Percentiles rank a stretch among this genome's conserved stretches.
Conservation (phyloP, 2,888 invertebrate genomes). For the Timema cristinae region DNA sequence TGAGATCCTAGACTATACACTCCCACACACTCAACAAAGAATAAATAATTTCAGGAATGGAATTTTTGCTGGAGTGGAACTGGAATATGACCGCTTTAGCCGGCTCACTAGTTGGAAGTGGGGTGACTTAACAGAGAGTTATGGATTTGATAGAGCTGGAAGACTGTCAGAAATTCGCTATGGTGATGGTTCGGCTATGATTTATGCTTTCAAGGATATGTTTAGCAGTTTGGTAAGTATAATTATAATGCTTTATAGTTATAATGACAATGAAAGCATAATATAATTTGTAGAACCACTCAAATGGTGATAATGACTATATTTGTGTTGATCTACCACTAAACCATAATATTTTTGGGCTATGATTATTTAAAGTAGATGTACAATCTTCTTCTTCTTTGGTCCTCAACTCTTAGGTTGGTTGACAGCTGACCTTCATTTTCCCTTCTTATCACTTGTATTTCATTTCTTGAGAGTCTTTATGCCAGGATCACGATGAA, state of each 20-base stretch:
- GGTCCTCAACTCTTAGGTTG: no score
- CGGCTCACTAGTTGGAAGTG: constrained; percentile 87
- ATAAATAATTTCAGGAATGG: constrained; percentile 55
- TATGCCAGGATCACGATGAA: no score
- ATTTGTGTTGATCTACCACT: background rate
- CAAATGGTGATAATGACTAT: background rate
- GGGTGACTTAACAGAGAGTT: constrained; percentile 86
- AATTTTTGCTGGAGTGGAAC: constrained; percentile 82
- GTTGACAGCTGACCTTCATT: no score
- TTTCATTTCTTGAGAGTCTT: no score
- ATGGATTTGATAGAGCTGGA: constrained; percentile 86
- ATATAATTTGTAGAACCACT: background rate
- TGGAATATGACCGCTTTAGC: constrained; percentile 89
- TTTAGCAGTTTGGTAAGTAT: constrained; percentile 67
- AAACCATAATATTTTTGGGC: no score
- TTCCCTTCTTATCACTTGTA: no score
- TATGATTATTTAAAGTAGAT: no score
- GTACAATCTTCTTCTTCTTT: no score
- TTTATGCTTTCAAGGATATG: constrained; percentile 90
- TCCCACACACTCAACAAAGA: background rate
- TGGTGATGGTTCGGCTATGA: constrained; percentile 84
- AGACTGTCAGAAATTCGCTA: constrained; percentile 85
- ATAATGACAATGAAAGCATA: background rate
- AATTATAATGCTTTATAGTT: background rate
- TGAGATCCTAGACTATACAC: background rate